Percentiles rank a stretch among this genome's conserved stretches.
These are phyloP conservation scores for Sarcophaga subvicina DNA, from an alignment of 2,888 invertebrate genomes.

Conservation along the genomic window DNA sequence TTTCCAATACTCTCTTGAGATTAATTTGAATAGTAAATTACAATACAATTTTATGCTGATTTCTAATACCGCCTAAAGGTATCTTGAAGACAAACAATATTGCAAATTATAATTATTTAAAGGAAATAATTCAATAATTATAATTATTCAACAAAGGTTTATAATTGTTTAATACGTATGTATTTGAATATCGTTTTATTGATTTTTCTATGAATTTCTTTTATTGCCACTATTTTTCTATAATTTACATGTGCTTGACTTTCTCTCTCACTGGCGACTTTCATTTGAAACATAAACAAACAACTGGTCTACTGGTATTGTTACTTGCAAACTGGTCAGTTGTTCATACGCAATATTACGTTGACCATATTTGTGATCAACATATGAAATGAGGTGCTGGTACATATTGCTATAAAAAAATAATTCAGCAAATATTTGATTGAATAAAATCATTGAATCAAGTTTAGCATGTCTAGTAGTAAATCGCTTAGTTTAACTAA, in stretches of 20 bases:
- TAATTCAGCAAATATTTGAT: not conserved
- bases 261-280: conserved; percentile 44
- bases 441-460: not conserved
- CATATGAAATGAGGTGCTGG: not conserved
- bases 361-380: conserved; percentile 3
- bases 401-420: too few relatives aligned
- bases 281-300: conserved; percentile 39
- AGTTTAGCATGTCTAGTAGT: too few relatives aligned
- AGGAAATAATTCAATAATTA: too few relatives aligned
- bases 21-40: too few relatives aligned
- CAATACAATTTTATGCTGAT: too few relatives aligned
- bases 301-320: not conserved
- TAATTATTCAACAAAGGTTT: too few relatives aligned
- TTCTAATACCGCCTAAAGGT: too few relatives aligned
- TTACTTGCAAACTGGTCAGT: not conserved
- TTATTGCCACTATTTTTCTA: not conserved
- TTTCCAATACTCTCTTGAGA: too few relatives aligned
- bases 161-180: not conserved
- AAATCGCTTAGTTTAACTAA: too few relatives aligned
- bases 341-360: conserved; percentile 36
- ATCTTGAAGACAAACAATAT: too few relatives aligned
- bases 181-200: conserved; percentile 16
- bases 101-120: too few relatives aligned
- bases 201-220: conserved; percentile 3
- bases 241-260: conserved; percentile 36